Evolutionary conservation across 2,113 vertebrate species (phyloP).

Genomic region (Misgurnus mizolepis): DNA sequence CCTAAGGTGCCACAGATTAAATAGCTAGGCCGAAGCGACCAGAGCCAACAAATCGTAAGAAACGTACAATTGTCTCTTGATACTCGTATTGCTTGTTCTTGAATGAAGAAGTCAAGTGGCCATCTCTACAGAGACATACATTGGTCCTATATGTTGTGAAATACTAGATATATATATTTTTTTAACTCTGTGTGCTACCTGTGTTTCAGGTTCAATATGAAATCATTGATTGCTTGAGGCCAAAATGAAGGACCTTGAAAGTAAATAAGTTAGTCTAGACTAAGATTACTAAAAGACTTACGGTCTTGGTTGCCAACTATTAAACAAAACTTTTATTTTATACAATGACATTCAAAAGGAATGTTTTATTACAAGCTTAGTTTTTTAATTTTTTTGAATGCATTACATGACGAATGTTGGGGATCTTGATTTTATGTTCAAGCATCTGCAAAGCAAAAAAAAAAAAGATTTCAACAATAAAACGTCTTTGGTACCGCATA

Average conservation of each 20-base stretch:
- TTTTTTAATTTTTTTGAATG: neutral
- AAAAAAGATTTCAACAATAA: slow-evolving; percentile 3
- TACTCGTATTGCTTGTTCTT: slow-evolving; percentile 53
- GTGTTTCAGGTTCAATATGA: slow-evolving; percentile 32
- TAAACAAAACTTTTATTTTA: slow-evolving; percentile 25
- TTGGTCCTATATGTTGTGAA: slow-evolving; percentile 50
- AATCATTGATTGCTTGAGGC: slow-evolving; percentile 40
- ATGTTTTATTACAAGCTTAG: slow-evolving; percentile 24
- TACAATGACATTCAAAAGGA: slow-evolving; percentile 41
- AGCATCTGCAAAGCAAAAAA: neutral
- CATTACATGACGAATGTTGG: slow-evolving; percentile 11
- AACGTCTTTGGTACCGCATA: slow-evolving; percentile 11
- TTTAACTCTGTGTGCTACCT: slow-evolving; percentile 41
- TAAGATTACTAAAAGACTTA: slow-evolving; percentile 9
- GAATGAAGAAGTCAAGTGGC: slow-evolving; percentile 41
- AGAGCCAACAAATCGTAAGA: slow-evolving; percentile 38
- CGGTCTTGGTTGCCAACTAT: slow-evolving; percentile 14
- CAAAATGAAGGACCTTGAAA: slow-evolving; percentile 16
- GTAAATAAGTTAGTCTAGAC: slow-evolving; percentile 5
- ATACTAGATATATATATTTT: slow-evolving; percentile 33
- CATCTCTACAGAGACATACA: slow-evolving; percentile 28
- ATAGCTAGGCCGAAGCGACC: slow-evolving; percentile 40
- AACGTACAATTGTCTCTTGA: slow-evolving; percentile 49
- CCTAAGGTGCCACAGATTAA: slow-evolving; percentile 52
- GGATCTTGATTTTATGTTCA: slow-evolving; percentile 7